These are phyloP conservation scores for Corvus hawaiiensis DNA, from an alignment of 2,113 vertebrate species.

Conservation along the genomic window DNA sequence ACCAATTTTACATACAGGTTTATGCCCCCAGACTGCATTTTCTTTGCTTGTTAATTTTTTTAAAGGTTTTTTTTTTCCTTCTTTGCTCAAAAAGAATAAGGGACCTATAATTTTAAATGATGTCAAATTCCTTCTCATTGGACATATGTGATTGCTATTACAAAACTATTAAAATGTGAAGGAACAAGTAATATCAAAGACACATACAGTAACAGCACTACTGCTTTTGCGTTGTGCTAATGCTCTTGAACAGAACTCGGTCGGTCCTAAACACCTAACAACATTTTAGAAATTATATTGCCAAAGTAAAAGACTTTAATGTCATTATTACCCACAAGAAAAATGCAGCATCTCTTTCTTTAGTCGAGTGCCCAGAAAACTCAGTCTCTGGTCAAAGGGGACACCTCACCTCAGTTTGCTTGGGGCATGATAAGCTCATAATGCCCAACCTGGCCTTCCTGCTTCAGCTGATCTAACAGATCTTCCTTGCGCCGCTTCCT, in stretches of 20 bases:
- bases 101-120: not conserved
- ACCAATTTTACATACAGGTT: conserved; percentile 61
- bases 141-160: conserved; percentile 43
- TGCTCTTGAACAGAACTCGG: conserved; percentile 29
- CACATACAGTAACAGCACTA: conserved; percentile 62
- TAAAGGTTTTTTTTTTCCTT: not conserved
- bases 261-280: conserved; percentile 40
- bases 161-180: conserved; percentile 68
- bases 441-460: conserved; percentile 94
- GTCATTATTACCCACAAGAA: conserved; percentile 56
- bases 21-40: conserved; percentile 52
- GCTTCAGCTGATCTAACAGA: conserved; percentile 89
- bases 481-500: conserved; percentile 91
- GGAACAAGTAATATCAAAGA: conserved; percentile 67
- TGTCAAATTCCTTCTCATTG: not conserved
- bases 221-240: conserved; percentile 63
- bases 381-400: not conserved
- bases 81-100: conserved; percentile 30
- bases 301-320: conserved; percentile 46
- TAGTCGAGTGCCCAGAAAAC: not conserved
- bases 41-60: not conserved
- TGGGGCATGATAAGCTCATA: conserved; percentile 94
- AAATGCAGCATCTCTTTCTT: conserved; percentile 54
- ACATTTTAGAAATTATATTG: conserved; percentile 64
- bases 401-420: conserved; percentile 60